Evolutionary conservation across 2,113 vertebrate species (phyloP), one percentile per base, ranked within the genome.

Genomic region (Callaeas wilsoni): DNA sequence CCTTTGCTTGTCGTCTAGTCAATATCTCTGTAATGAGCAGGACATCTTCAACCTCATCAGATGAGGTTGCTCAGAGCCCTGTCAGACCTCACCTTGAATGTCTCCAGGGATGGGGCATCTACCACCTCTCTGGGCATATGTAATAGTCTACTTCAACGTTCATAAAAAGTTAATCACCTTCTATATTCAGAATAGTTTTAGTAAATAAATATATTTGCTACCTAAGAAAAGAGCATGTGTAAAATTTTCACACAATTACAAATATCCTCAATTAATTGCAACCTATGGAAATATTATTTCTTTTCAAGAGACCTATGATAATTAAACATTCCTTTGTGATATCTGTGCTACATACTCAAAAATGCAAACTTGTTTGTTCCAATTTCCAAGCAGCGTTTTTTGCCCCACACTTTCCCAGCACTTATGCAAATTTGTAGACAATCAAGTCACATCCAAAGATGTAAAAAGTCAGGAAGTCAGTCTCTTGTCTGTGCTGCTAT

Each of bases 401-500:
- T 67, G 42, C 32, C 21, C 10, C 53, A 23, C 4, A 2, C 49
- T 14, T 85, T 46, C 30, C 30, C 41, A 88, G 13, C 39, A 50
- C 27, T 59, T 65, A 39, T 10, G 15, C 23, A 37, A 55, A 16
- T n/a, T 13, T 3, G 2, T 10, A 46, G 50, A 52, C 41, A 26
- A 23, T 5, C 30, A 44, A 15, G 75, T 41, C 19, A 16, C 70
- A 50, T 21, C 13, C 17, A 9, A 77, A 76, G 26, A 32, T 3
- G 8, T 25, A 57, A 55, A n/a, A 52, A 47, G 22, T 5, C 27
- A 26, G 16, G 22, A 59, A 60, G 20, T 18, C 37, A 37, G 4
- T 8, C 14, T 49, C 53, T n/a, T 10, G 14, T 35, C 50, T 26
- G 2, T 3, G 21, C 18, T 62, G 0, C 30, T 15, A 3, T 1